These are phyloP conservation scores for Philotrypesis tridentata DNA, from an alignment of 1,140 invertebrate species.

Conservation along the genomic window DNA sequence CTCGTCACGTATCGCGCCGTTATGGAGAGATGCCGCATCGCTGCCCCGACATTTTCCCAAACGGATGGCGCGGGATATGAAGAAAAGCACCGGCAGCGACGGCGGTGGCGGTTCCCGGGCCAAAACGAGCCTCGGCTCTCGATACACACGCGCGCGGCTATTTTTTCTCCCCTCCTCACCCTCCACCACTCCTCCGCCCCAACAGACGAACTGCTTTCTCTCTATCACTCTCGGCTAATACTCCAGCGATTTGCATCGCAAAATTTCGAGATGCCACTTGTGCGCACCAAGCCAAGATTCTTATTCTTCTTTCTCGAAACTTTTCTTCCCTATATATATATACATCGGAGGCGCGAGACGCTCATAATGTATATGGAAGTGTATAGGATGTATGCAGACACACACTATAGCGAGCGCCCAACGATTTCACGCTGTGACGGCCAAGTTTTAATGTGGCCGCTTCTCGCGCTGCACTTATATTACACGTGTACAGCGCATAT, in stretches of 20 bases:
- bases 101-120: too few species aligned
- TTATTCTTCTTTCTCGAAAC: not conserved
- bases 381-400: not conserved
- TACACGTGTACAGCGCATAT: not conserved
- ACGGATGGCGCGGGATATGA: not conserved
- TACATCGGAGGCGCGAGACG: too few species aligned
- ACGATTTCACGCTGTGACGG: not conserved
- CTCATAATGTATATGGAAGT: not conserved
- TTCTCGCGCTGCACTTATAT: not conserved
- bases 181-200: too few species aligned
- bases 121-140: not conserved
- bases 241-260: too few species aligned
- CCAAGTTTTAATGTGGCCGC: conserved; percentile 7
- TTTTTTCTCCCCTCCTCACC: too few species aligned
- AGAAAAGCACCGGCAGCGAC: not conserved
- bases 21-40: not conserved
- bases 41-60: not conserved
- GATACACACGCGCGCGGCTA: not conserved
- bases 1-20: conserved; percentile 18
- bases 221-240: too few species aligned
- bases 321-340: too few species aligned
- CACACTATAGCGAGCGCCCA: not conserved
- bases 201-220: too few species aligned
- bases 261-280: too few species aligned
- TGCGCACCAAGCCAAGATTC: too few species aligned